Evolutionary conservation across 2,888 invertebrate genomes (phyloP).

Genomic region (Melieria picta): DNA sequence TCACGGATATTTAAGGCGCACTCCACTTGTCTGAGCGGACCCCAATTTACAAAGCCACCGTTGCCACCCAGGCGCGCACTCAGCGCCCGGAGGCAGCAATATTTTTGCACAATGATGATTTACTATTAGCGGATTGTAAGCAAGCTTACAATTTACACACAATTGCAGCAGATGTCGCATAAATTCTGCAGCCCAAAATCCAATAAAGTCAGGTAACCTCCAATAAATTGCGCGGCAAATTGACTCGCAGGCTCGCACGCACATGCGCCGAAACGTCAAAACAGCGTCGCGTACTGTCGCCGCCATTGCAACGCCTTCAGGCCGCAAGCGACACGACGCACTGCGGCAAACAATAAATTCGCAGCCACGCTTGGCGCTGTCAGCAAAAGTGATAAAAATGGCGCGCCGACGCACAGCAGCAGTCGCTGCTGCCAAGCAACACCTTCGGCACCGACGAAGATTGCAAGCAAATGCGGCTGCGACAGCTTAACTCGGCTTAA

Average conservation of each 20-base stretch:
- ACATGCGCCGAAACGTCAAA: constrained; percentile 4
- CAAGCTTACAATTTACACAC: too few species aligned
- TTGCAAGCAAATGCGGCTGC: neutral
- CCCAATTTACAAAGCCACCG: too few species aligned
- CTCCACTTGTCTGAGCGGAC: too few species aligned
- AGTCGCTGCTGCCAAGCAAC: too few species aligned
- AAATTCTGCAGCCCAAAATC: neutral
- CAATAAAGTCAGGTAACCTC: neutral
- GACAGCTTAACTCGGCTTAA: neutral
- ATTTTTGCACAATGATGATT: too few species aligned
- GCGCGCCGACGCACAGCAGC: neutral
- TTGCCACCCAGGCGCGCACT: too few species aligned
- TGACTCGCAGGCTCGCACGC: neutral
- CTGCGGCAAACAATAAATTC: neutral
- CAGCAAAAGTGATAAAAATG: constrained; percentile 11
- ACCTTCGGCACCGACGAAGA: too few species aligned
- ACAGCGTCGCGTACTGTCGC: neutral
- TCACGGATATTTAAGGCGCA: too few species aligned
- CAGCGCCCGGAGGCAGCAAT: too few species aligned
- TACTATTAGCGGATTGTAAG: too few species aligned
- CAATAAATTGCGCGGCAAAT: neutral
- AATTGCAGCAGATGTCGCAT: too few species aligned
- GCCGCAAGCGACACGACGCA: too few species aligned
- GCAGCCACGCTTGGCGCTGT: constrained; percentile 11
- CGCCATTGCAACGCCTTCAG: neutral